These are phyloP conservation scores for Melanotaenia nigrans DNA, from an alignment of 2,797 vertebrate species.

Conservation along the genomic window DNA sequence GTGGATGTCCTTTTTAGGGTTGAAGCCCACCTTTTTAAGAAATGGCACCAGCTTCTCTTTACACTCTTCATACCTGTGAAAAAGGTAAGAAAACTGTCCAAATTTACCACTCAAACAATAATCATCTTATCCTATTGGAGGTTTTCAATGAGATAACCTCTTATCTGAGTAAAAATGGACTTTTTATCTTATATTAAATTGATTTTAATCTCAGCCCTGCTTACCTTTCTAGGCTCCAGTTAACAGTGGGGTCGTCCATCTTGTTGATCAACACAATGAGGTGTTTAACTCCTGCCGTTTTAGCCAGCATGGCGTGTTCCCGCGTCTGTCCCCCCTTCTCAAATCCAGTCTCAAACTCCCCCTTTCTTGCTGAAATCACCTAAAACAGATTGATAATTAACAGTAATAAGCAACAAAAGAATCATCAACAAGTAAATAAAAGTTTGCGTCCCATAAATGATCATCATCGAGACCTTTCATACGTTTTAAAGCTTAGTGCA, in stretches of 20 bases:
- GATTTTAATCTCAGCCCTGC: neutral
- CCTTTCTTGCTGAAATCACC: slow-evolving; percentile 98
- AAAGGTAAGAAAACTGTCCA: neutral
- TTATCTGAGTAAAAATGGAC: too few relatives aligned
- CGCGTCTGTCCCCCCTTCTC: slow-evolving; percentile 98
- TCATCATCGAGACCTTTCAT: neutral
- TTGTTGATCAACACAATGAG: slow-evolving; percentile 98
- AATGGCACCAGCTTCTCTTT: slow-evolving; percentile 99
- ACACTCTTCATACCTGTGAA: slow-evolving; percentile 95
- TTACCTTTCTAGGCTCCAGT: slow-evolving; percentile 98
- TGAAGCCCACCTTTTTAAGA: slow-evolving; percentile 99
- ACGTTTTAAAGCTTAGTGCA: neutral
- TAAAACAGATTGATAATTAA: slow-evolving; percentile 48
- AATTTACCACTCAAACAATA: too few relatives aligned
- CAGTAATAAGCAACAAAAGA: neutral
- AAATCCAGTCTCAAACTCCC: slow-evolving; percentile 99
- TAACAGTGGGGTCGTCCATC: slow-evolving; percentile 99
- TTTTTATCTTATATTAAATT: neutral
- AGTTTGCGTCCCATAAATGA: neutral
- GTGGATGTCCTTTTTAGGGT: slow-evolving; percentile 99
- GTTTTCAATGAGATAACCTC: too few relatives aligned
- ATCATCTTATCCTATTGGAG: too few relatives aligned
- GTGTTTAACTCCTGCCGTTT: slow-evolving; percentile 98
- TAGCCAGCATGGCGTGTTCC: slow-evolving; percentile 98
- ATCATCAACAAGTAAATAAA: neutral